Evolutionary conservation across 2,797 vertebrate genomes (phyloP).

Genomic region (Saxicola maurus): DNA sequence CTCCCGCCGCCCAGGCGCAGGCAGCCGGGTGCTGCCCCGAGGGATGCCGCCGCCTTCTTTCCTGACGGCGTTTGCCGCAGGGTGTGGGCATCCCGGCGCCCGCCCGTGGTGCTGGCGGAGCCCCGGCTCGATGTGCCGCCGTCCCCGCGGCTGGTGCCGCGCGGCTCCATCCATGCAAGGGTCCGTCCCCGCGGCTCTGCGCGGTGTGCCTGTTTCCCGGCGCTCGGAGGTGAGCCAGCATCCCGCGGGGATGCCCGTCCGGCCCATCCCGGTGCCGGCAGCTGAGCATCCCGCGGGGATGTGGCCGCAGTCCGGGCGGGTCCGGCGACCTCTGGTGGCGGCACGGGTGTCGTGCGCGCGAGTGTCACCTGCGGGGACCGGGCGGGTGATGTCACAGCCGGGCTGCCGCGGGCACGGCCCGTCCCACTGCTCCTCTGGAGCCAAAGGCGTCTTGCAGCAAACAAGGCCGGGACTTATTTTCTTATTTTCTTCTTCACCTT

Average conservation of each 20-base stretch:
- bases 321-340: neutral
- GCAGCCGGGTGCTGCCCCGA: neutral
- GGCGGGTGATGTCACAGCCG: neutral
- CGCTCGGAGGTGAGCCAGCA: neutral
- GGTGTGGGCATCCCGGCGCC: neutral
- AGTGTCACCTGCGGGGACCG: neutral
- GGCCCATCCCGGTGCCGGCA: no score
- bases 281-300: neutral
- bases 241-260: neutral
- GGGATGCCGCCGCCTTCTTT: neutral
- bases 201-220: accelerated
- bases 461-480: neutral
- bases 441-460: neutral
- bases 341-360: accelerated
- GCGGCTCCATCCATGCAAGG: neutral
- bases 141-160: neutral
- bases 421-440: accelerated
- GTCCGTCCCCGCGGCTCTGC: accelerated
- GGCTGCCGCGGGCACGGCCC: neutral
- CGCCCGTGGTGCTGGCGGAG: neutral
- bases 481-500: no score
- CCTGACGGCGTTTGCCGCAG: neutral
- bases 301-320: neutral
- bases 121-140: neutral
- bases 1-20: neutral